Percentiles rank a stretch among this genome's conserved stretches.
phyloP scores from a whole-genome alignment of 2,888 invertebrate genomes.

The Drosophila limbata region DNA sequence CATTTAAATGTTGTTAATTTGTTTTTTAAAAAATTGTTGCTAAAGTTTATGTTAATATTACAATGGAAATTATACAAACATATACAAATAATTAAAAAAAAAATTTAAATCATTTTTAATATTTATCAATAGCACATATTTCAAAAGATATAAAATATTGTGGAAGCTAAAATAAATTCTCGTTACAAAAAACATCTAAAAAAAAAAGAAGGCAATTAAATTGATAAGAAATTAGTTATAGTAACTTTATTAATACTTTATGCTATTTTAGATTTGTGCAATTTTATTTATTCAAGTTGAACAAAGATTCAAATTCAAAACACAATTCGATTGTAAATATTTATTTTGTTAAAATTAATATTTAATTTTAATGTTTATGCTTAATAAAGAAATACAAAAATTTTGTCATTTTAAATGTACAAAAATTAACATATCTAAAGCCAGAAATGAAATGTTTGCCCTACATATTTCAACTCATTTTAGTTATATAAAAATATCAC shows the following conservation, averaged over 20 bases:
- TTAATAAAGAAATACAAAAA: slow-evolving; percentile 67
- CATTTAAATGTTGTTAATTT: slow-evolving; percentile 72
- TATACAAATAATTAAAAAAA: slow-evolving; percentile 36
- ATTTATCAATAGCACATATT: slow-evolving; percentile 27
- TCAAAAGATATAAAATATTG: slow-evolving; percentile 24
- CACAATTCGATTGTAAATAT: slow-evolving; percentile 84
- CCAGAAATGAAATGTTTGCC: slow-evolving; percentile 4
- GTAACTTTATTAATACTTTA: slow-evolving; percentile 52
- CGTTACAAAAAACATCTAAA: neutral
- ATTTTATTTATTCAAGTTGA: slow-evolving; percentile 75
- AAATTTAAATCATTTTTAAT: slow-evolving; percentile 33
- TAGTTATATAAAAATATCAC: slow-evolving; percentile 15
- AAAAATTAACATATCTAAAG: slow-evolving; percentile 57
- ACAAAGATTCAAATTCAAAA: slow-evolving; percentile 35
- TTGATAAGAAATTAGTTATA: slow-evolving; percentile 22
- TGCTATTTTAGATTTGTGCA: slow-evolving; percentile 73
- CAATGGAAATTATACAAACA: slow-evolving; percentile 31
- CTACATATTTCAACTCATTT: neutral
- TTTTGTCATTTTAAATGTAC: slow-evolving; percentile 77
- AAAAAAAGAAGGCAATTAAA: slow-evolving; percentile 14
- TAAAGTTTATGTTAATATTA: slow-evolving; percentile 75
- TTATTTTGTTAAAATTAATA: slow-evolving; percentile 76
- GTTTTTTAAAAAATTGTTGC: slow-evolving; percentile 73
- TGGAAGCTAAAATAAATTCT: slow-evolving; percentile 41
- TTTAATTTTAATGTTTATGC: slow-evolving; percentile 52